Evolutionary conservation across 2,888 invertebrate species (phyloP).

Genomic region (Podabrus alpinus): DNA sequence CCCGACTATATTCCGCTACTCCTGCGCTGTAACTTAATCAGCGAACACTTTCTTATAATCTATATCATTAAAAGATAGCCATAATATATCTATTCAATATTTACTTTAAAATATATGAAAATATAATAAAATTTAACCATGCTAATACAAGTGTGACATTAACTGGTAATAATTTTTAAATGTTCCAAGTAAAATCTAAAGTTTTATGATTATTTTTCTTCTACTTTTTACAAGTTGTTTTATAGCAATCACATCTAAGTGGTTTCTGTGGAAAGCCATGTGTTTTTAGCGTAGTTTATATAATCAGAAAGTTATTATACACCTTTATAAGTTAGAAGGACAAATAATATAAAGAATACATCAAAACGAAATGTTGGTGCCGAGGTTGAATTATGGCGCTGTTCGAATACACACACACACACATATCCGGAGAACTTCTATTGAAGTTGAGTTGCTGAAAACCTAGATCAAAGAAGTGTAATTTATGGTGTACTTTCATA

Average conservation of each 20-base stretch:
- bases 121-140: neutral
- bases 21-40: too few species aligned
- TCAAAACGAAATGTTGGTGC: constrained; percentile 18
- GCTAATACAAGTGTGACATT: neutral
- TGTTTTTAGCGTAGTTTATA: constrained; percentile 1
- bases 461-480: constrained; percentile 29
- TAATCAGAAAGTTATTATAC: constrained; percentile 17
- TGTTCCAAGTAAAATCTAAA: neutral
- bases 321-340: constrained; percentile 11
- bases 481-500: constrained; percentile 29
- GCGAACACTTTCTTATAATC: too few species aligned
- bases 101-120: neutral
- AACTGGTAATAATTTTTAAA: neutral
- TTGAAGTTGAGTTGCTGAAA: constrained; percentile 22
- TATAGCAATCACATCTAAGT: neutral
- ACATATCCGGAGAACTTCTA: constrained; percentile 24
- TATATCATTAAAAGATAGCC: too few species aligned
- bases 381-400: constrained; percentile 13
- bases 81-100: too few species aligned
- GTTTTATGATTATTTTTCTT: neutral
- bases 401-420: constrained; percentile 24
- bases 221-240: neutral
- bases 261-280: neutral
- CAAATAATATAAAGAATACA: constrained; percentile 19
- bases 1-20: too few species aligned